Conservation (phyloP, 2,113 vertebrate species). For the Cricetomys ansorgei region DNA sequence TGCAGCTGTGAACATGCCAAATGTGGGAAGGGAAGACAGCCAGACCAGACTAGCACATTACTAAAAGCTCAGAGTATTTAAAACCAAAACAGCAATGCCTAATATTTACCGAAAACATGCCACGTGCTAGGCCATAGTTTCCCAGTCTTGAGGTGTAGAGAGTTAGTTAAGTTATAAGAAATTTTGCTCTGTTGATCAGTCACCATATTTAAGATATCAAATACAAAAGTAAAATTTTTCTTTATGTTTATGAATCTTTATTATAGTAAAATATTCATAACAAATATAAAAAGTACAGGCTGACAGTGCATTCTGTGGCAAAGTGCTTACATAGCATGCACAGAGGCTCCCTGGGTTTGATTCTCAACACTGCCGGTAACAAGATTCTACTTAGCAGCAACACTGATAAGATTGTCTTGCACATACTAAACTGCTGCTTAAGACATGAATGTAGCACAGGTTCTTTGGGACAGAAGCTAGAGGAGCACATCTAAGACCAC, state of each 20-base stretch:
- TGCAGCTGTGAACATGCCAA: background rate
- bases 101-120: conserved; percentile 67
- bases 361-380: background rate
- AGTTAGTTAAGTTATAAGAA: conserved; percentile 12
- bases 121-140: conserved; percentile 30
- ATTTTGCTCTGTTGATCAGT: background rate
- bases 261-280: background rate
- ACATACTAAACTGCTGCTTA: background rate
- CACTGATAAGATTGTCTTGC: background rate
- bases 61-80: conserved; percentile 5
- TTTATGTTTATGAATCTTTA: background rate
- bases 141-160: background rate
- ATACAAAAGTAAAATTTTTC: background rate
- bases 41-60: background rate
- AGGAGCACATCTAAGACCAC: no score
- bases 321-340: background rate
- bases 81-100: conserved; percentile 58
- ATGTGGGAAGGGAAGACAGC: conserved; percentile 16
- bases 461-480: no score
- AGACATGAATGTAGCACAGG: background rate
- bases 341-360: background rate
- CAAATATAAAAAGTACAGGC: background rate
- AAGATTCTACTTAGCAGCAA: background rate
- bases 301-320: background rate
- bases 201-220: conserved; percentile 31